phyloP scores from a whole-genome alignment of 2,888 invertebrate species.

The Ganaspis brasiliensis region DNA sequence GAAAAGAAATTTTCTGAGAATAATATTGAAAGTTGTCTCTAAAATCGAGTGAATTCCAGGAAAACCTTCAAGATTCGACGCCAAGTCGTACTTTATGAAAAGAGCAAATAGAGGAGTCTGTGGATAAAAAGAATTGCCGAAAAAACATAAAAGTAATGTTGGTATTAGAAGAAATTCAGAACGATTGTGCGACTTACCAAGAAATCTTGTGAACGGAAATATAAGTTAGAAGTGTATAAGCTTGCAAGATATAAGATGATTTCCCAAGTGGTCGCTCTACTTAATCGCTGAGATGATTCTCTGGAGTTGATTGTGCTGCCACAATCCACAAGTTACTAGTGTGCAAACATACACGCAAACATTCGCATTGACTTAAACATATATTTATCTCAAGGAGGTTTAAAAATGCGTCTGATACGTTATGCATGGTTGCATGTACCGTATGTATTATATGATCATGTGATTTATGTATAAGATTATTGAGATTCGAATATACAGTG shows the following conservation, averaged over 20 bases:
- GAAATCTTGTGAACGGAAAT: constrained; percentile 60
- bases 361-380: not conserved
- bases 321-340: constrained; percentile 35
- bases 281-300: constrained; percentile 72
- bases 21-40: not conserved
- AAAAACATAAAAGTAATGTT: not conserved
- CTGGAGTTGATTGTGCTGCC: constrained; percentile 66
- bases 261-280: constrained; percentile 74
- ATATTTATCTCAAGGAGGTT: not conserved
- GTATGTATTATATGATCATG: constrained; percentile 26
- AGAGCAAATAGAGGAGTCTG: constrained; percentile 13
- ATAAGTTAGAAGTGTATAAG: constrained; percentile 61
- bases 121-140: constrained; percentile 34
- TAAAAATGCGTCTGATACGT: not conserved
- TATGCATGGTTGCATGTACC: not conserved
- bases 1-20: no score
- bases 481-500: constrained; percentile 18
- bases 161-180: constrained; percentile 31
- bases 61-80: constrained; percentile 23
- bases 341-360: constrained; percentile 14
- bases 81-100: no score
- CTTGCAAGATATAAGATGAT: constrained; percentile 72
- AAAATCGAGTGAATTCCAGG: constrained; percentile 18
- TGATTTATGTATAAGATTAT: not conserved
- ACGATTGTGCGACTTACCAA: constrained; percentile 45